Percentiles rank a stretch among this genome's conserved stretches.
phyloP scores from a whole-genome alignment of 2,113 vertebrate species.

The Tonatia bakeri region DNA sequence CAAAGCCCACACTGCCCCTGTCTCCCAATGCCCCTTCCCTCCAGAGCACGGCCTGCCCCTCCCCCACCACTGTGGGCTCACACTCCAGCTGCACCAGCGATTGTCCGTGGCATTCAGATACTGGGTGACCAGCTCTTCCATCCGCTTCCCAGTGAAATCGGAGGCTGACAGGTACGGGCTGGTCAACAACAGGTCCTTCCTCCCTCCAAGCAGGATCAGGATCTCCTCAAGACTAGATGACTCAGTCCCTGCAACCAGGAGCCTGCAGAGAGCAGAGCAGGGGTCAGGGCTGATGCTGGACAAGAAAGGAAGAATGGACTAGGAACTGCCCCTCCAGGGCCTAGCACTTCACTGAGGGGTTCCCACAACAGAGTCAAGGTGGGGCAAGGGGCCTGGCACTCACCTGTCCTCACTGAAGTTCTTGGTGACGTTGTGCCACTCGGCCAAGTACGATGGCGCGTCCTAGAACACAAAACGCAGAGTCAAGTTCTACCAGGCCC shows the following conservation, averaged over 20 bases:
- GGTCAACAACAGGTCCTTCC: slow-evolving; percentile 51
- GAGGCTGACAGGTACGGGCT: slow-evolving; percentile 53
- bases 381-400: neutral
- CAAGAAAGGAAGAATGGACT: neutral
- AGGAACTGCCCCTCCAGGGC: neutral
- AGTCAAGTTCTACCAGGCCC: neutral
- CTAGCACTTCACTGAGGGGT: neutral
- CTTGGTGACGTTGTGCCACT: slow-evolving; percentile 72
- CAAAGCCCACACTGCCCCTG: fast-evolving
- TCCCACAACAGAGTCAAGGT: neutral
- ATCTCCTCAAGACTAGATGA: slow-evolving; percentile 14
- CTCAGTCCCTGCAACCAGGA: slow-evolving; percentile 65
- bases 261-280: neutral
- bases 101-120: slow-evolving; percentile 36
- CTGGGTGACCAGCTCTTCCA: neutral
- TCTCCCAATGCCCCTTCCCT: neutral
- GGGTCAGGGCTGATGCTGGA: neutral
- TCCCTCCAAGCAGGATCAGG: neutral
- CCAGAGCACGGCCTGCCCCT: neutral
- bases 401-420: slow-evolving; percentile 66
- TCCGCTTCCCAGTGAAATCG: fast-evolving
- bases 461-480: slow-evolving; percentile 31
- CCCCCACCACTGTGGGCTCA: slow-evolving; percentile 36
- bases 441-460: slow-evolving; percentile 49
- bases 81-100: slow-evolving; percentile 74